Conservation (phyloP, 2,113 vertebrate genomes). For the Periophthalmus modestus region DNA sequence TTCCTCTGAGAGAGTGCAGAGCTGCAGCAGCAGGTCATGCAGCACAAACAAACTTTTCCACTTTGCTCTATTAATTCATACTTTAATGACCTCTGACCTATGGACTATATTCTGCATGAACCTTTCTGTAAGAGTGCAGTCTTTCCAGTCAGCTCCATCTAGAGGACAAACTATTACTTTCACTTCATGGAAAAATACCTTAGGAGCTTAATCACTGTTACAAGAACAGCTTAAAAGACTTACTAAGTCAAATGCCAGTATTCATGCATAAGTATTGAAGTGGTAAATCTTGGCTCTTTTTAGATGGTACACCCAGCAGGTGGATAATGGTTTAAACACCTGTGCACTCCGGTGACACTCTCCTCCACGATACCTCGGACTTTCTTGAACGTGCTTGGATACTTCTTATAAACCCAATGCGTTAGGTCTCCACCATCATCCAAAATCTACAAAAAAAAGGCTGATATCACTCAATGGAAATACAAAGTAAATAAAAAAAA, state of each 20-base stretch:
- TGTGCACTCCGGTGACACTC: conserved; percentile 98
- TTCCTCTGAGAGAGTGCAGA: conserved; percentile 26
- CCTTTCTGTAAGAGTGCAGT: background rate
- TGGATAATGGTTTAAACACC: conserved; percentile 67
- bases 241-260: conserved; percentile 3
- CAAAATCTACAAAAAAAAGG: conserved; percentile 81
- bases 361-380: conserved; percentile 97
- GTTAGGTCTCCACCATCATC: conserved; percentile 98
- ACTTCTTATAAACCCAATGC: conserved; percentile 99
- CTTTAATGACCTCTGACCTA: conserved; percentile 9
- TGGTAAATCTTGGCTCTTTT: background rate
- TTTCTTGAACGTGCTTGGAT: conserved; percentile 96
- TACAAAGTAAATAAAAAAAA: background rate
- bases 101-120: conserved; percentile 4
- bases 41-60: conserved; percentile 31
- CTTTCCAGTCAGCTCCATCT: conserved; percentile 5
- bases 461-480: background rate
- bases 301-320: background rate
- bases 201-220: background rate
- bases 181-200: conserved; percentile 3
- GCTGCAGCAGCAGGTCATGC: conserved; percentile 20
- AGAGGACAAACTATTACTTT: conserved; percentile 8
- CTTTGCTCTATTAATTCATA: conserved; percentile 19
- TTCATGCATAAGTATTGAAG: background rate
- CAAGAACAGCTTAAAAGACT: conserved; percentile 6